Evolutionary conservation across 2,888 invertebrate genomes (phyloP), one percentile per base, ranked within the genome.

Genomic region (Caenorhabditis imperialis): DNA sequence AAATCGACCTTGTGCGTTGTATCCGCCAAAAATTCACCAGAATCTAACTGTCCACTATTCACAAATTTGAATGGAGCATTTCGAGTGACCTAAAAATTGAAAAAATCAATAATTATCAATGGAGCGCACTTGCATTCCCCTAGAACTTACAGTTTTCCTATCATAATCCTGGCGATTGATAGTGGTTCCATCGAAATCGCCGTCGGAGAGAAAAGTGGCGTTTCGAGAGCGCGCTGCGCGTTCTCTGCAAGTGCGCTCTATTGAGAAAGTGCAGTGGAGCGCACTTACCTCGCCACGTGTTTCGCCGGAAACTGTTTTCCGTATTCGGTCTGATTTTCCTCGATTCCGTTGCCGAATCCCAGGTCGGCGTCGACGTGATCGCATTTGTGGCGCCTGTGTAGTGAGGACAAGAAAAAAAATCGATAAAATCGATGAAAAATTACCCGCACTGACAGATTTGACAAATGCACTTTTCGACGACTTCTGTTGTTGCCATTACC

Each of bases 361-460:
- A 75, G 60, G 53, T 77, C 78, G 8, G 76, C 75, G 42, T 77
- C 81, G 10, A 79, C 78, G 33, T 81, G 81, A 4, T 73, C 77
- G 37, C 81, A 81, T 38, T 73, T 67, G 61, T 81, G 81, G 16
- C 74, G 42, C 18, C 81, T 81, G 42, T 20, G 71, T 48, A 37
- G 37, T 42, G 25, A n/a, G 23, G 20, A 12, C 23, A 40, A 47
- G 37, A 38, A 53, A 37, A 27, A 38, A 47, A 45, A 38, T 23
- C 16, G 20, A 23, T 48, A 14, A 53, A 55, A 25, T 27, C n/a
- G 20, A 30, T 20, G 8, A 22, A n/a, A 48, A 69, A 75, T 30
- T 20, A 80, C 80, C 80, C 80, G 67, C 80, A 81, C 38, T 76
- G 67, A 40, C 80, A 80, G 38, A 80, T 80, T 63, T 80, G 73